These are phyloP conservation scores for Dendroctonus ponderosae DNA, from an alignment of 1,140 invertebrate genomes.

Conservation along the genomic window DNA sequence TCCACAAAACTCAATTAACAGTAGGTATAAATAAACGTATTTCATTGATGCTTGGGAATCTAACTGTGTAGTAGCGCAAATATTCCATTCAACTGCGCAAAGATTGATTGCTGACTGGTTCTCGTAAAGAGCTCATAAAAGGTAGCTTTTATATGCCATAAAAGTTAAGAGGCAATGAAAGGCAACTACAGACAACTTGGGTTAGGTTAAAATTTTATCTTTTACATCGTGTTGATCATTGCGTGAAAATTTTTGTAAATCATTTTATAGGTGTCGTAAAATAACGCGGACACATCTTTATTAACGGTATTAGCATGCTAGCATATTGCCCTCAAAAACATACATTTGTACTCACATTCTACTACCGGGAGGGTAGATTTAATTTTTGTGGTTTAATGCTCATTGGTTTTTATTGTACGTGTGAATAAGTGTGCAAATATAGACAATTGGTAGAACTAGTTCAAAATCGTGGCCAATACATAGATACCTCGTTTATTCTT, in stretches of 20 bases:
- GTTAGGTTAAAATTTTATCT: slow-evolving; percentile 38
- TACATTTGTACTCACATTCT: no score
- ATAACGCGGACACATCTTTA: slow-evolving; percentile 12
- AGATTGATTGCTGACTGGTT: slow-evolving; percentile 45
- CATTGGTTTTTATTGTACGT: no score
- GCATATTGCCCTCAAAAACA: no score
- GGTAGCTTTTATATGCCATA: slow-evolving; percentile 50
- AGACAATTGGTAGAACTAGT: no score
- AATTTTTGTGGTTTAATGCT: no score
- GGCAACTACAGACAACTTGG: slow-evolving; percentile 43
- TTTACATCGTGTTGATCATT: slow-evolving; percentile 38
- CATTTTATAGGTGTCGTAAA: slow-evolving; percentile 35
- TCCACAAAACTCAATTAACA: no score
- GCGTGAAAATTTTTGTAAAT: slow-evolving; percentile 40
- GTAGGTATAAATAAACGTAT: no score
- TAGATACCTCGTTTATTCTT: no score
- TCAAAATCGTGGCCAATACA: no score
- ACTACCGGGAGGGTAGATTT: no score
- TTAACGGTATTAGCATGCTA: no score
- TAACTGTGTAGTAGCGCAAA: slow-evolving; percentile 16
- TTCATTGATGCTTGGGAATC: background rate
- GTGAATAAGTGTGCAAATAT: no score
- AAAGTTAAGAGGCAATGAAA: slow-evolving; percentile 48
- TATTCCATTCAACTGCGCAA: slow-evolving; percentile 29
- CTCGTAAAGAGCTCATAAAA: slow-evolving; percentile 48